These are phyloP conservation scores for Fringilla coelebs DNA, from an alignment of 2,797 vertebrate species.

Conservation along the genomic window DNA sequence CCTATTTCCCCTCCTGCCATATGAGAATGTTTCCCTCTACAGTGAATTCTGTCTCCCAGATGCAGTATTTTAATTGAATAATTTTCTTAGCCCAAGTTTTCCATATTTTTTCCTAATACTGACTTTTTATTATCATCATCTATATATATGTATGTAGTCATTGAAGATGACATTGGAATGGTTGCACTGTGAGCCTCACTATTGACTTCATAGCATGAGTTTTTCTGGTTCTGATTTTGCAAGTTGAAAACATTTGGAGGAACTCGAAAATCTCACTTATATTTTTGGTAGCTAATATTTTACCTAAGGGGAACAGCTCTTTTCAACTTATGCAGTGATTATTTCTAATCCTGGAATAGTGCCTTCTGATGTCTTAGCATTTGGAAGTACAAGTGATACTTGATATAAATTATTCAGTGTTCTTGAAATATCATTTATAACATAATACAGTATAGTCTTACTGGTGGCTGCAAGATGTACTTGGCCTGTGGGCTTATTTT, in stretches of 20 bases:
- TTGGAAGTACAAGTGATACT: conserved; percentile 57
- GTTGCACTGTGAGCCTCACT: background rate
- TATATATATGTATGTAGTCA: background rate
- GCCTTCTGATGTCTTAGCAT: conserved; percentile 57
- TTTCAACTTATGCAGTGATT: conserved; percentile 48
- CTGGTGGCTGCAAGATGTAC: background rate
- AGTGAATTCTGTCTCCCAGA: background rate
- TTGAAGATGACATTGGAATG: background rate
- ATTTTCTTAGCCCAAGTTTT: background rate
- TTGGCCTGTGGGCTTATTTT: background rate
- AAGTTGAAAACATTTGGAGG: conserved; percentile 27
- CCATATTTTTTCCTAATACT: background rate
- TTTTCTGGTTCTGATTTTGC: conserved; percentile 18
- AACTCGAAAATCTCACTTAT: conserved; percentile 49
- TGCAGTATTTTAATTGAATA: background rate
- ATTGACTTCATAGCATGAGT: background rate
- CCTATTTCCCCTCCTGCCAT: background rate
- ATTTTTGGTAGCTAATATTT: conserved; percentile 67
- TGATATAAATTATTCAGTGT: conserved; percentile 64
- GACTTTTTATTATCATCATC: background rate
- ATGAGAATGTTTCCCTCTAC: background rate
- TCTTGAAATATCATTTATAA: conserved; percentile 55
- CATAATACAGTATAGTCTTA: conserved; percentile 2
- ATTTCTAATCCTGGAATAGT: conserved; percentile 46
- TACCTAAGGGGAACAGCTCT: conserved; percentile 33